Evolutionary conservation across 2,113 vertebrate genomes (phyloP).

Genomic region (Callospermophilus lateralis): DNA sequence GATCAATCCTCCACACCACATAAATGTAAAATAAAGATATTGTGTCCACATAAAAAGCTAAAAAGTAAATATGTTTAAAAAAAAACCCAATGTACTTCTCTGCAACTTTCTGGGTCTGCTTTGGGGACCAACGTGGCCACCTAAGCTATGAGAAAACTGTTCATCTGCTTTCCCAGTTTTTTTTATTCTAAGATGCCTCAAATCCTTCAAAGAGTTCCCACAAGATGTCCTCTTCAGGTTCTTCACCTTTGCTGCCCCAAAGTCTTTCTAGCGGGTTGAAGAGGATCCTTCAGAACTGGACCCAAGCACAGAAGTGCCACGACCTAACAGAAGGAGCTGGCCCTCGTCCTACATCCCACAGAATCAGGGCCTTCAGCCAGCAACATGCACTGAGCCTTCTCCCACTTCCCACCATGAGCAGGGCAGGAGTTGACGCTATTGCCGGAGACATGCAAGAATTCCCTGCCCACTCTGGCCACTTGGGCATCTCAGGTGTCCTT

Average conservation of each 20-base stretch:
- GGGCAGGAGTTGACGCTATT: too few species aligned
- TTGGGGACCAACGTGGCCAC: background rate
- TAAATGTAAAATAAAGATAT: too few species aligned
- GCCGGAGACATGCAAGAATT: background rate
- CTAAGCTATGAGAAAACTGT: background rate
- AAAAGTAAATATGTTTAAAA: too few species aligned
- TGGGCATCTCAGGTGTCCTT: background rate
- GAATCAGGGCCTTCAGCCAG: background rate
- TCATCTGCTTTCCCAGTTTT: background rate
- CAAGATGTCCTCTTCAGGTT: accelerated
- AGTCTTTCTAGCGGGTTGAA: background rate
- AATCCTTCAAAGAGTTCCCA: background rate
- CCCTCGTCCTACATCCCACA: background rate
- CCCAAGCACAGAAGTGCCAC: too few species aligned
- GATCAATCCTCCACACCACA: too few species aligned
- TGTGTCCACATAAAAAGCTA: too few species aligned
- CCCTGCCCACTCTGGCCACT: background rate
- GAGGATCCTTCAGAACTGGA: background rate
- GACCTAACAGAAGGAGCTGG: background rate
- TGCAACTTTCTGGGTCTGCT: background rate
- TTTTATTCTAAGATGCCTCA: background rate
- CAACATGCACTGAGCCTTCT: too few species aligned
- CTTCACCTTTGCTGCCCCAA: background rate
- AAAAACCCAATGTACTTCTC: background rate
- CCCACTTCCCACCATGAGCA: background rate